Base-by-base conservation (phyloP, 2,113 vertebrate species). In the Hippolais icterina region DNA sequence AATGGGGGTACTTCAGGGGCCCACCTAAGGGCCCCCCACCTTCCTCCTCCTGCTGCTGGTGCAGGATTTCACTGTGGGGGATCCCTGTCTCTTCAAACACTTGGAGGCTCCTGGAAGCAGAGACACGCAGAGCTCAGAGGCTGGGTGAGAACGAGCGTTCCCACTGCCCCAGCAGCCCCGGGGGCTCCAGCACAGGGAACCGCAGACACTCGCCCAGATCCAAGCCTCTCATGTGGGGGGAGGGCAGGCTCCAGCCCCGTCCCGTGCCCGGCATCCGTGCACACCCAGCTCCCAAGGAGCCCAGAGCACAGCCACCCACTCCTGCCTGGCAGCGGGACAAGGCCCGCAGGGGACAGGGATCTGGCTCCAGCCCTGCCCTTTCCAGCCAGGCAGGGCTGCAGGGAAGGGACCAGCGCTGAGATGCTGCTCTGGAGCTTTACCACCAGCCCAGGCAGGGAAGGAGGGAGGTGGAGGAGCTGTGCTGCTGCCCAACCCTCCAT, bases 11-110 rank as follows among this genome's bases (percentile, higher is more conserved):
- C 69, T 98, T 98, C 74, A 99, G 97, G 10, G 99, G 98, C 2
- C 99, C 99, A 44, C 99, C 99, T 25, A 99, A 98, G 3, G 98
- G 98, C 21, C 98, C 97, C 10, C 98, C 99, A 22, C 99, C 99
- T 89, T 99, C 98, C 91, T 99, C 98, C 25, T 96, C 90, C 92
- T 97, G 98, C 96, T 99, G 99, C 95, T 98, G 98, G 83, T 98
- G 98, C 94, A 99, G 96, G 97, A 98, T 98, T 79, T 95, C 97
- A 87, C 99, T 99, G 42, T 99, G 99, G 49, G 99, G 97, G 89
- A 99, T 83, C 46, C 99, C 99, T 0, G 97, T 99, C 94, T 99
- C 98, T 95, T 99, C 97, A 87, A 98, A 98, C 68, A 99, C 98
- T 96, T 99, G 99, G 88, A 99, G 98, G 94, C 99, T 99, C 98